Percentiles rank a stretch among this genome's conserved stretches.
These are phyloP conservation scores for Pseudopipra pipra DNA, from an alignment of 2,113 vertebrate species.

Conservation along the genomic window DNA sequence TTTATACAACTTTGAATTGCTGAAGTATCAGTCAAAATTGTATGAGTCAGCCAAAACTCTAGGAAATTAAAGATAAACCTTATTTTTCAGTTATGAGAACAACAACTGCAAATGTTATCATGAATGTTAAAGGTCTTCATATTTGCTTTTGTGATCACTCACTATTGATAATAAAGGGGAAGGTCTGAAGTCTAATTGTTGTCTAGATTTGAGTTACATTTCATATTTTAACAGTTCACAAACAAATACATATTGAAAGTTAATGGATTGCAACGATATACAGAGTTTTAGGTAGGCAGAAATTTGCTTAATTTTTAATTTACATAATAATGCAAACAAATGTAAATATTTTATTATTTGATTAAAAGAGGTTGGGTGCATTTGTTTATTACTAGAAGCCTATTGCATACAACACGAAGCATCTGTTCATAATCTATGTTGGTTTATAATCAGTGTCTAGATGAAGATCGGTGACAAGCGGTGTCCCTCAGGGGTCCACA, in stretches of 20 bases:
- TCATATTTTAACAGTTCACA: neutral
- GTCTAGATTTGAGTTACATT: neutral
- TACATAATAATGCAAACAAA: neutral
- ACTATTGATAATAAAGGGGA: neutral
- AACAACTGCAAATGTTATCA: neutral
- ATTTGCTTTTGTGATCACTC: neutral
- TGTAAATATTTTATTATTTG: neutral
- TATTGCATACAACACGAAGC: neutral
- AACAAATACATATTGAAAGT: neutral
- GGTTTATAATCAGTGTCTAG: neutral
- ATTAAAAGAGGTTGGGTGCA: neutral
- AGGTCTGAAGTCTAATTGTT: neutral
- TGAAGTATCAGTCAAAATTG: conserved; percentile 30
- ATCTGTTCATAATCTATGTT: neutral
- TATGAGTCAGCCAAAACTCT: conserved; percentile 16
- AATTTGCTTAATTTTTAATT: neutral
- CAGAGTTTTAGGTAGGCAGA: neutral
- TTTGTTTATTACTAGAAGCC: neutral
- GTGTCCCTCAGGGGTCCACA: neutral
- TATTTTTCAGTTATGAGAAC: neutral
- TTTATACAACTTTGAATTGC: conserved; percentile 23
- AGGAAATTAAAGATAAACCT: neutral
- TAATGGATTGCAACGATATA: neutral
- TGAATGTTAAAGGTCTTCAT: neutral
- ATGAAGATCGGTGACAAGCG: neutral